Percentiles rank a stretch among this genome's conserved stretches.
These are phyloP conservation scores for Todiramphus saurophagus DNA, from an alignment of 2,113 vertebrate genomes.

Conservation along the genomic window DNA sequence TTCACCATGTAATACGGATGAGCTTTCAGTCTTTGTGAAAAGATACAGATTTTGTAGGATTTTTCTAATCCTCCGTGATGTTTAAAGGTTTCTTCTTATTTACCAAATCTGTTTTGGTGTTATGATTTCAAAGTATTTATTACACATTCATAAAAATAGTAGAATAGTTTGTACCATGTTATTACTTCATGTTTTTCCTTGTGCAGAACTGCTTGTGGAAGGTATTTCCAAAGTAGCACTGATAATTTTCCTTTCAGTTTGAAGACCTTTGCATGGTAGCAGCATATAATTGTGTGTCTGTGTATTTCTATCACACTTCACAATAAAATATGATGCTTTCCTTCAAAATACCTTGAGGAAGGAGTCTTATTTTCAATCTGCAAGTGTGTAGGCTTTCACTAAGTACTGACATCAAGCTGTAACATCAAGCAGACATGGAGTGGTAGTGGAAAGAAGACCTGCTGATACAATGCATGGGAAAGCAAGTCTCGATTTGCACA, in stretches of 20 bases:
- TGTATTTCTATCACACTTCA: not conserved
- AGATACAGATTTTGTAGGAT: not conserved
- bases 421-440: not conserved
- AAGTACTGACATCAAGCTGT: not conserved
- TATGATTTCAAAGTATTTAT: not conserved
- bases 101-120: not conserved
- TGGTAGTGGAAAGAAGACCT: not conserved
- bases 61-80: not conserved
- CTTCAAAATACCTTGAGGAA: not conserved
- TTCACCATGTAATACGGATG: not conserved
- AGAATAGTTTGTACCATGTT: not conserved
- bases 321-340: not conserved
- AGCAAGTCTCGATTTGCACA: not conserved
- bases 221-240: not conserved
- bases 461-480: not conserved
- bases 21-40: not conserved
- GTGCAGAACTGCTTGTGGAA: not conserved
- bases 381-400: not conserved
- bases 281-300: rapidly evolving
- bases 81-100: not conserved
- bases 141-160: not conserved
- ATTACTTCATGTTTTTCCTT: not conserved
- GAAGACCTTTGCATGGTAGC: not conserved
- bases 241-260: not conserved
- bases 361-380: not conserved